A percentile compares a stretch with the other conserved stretches of the same genome.
phyloP scores from a whole-genome alignment of 2,888 invertebrate genomes.

The Eupsilia transversa region DNA sequence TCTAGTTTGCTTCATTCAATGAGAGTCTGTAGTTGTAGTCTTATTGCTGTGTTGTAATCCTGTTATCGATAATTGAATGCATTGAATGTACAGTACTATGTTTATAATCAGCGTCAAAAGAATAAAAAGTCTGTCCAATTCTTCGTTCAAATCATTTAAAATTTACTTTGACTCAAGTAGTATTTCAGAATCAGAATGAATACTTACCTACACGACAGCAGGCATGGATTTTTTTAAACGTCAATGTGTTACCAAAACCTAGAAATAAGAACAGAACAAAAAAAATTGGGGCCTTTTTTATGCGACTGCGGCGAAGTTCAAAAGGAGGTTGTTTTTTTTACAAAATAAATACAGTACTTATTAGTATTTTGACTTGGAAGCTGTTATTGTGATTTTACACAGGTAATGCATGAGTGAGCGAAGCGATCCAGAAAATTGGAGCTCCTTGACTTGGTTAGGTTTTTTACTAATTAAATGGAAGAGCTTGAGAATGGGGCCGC shows the following conservation, averaged over 20 bases:
- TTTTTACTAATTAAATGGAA: too few relatives aligned
- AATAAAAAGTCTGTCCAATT: too few relatives aligned
- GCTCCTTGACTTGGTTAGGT: too few relatives aligned
- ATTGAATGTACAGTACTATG: neutral
- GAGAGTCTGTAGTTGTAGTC: neutral
- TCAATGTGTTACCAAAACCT: neutral
- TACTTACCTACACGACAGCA: neutral
- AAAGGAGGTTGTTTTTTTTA: too few relatives aligned
- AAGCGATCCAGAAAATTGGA: too few relatives aligned
- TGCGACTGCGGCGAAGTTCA: too few relatives aligned
- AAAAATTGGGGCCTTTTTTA: too few relatives aligned
- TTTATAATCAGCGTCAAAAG: neutral
- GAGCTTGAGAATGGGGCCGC: too few relatives aligned
- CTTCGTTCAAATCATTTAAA: neutral
- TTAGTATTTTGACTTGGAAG: too few relatives aligned
- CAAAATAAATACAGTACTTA: too few relatives aligned
- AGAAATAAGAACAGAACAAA: neutral
- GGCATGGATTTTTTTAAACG: neutral
- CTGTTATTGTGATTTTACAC: too few relatives aligned
- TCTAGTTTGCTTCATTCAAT: neutral
- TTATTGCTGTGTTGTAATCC: neutral
- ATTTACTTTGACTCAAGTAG: neutral
- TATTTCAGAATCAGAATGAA: neutral
- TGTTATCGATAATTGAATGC: neutral
- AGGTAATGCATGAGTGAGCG: too few relatives aligned